These are phyloP conservation scores for Apis laboriosa DNA, from an alignment of 1,140 invertebrate genomes.

Conservation along the genomic window DNA sequence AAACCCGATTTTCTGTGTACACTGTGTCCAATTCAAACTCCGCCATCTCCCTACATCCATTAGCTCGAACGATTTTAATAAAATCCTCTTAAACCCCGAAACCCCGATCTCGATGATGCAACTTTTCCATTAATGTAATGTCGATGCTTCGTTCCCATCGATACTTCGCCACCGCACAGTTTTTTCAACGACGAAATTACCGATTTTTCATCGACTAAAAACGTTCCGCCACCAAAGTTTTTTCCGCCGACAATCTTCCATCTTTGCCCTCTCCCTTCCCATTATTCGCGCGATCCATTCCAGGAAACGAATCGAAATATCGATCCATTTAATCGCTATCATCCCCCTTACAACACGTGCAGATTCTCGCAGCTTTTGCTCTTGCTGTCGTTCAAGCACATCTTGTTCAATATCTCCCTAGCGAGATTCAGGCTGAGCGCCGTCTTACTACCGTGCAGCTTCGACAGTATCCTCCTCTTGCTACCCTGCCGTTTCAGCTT, in stretches of 20 bases:
- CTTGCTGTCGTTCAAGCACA: constrained; percentile 92
- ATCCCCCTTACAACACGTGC: constrained; percentile 88
- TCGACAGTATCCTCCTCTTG: constrained; percentile 81
- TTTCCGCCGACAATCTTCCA: too few relatives aligned
- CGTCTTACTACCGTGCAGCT: constrained; percentile 85
- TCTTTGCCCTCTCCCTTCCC: not conserved
- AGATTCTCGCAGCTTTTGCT: constrained; percentile 96
- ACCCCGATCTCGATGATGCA: not conserved
- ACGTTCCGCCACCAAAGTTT: not conserved
- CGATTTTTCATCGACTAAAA: not conserved
- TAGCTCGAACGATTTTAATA: not conserved
- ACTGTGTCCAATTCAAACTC: not conserved
- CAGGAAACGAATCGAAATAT: not conserved
- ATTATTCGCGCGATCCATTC: not conserved
- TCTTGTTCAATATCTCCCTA: constrained; percentile 90
- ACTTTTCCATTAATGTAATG: not conserved
- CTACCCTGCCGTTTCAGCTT: constrained; percentile 81
- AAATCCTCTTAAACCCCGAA: not conserved
- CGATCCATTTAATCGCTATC: not conserved
- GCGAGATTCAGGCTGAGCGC: constrained; percentile 89
- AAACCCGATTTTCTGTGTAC: not conserved
- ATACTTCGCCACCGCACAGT: not conserved
- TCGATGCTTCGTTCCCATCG: not conserved
- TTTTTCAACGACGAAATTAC: not conserved
- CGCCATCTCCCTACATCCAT: not conserved